A percentile compares a stretch with the other conserved stretches of the same genome.
Evolutionary conservation across 2,888 invertebrate genomes (phyloP).

Genomic region (Penaeus monodon): DNA sequence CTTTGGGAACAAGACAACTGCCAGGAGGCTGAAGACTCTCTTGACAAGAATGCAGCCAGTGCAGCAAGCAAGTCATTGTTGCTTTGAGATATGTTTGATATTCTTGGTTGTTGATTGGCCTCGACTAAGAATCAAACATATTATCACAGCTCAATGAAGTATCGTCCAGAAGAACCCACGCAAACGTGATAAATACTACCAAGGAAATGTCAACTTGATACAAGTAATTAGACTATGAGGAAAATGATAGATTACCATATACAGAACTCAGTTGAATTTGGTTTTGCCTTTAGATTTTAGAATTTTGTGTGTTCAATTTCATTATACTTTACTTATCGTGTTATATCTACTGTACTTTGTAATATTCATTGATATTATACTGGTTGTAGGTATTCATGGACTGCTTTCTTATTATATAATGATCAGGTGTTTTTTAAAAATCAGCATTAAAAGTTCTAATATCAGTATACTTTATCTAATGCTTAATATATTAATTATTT

Average conservation of each 20-base stretch:
- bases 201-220: too few relatives aligned
- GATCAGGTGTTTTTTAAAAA: background rate
- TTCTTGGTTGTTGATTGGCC: constrained; percentile 95
- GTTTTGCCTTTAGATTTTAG: too few relatives aligned
- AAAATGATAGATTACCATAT: too few relatives aligned
- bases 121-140: constrained; percentile 99
- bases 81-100: constrained; percentile 99
- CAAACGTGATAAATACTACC: too few relatives aligned
- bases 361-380: too few relatives aligned
- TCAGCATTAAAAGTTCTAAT: too few relatives aligned
- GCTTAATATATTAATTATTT: constrained; percentile 12
- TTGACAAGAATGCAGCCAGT: background rate
- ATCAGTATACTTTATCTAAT: background rate
- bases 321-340: too few relatives aligned
- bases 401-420: background rate
- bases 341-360: too few relatives aligned
- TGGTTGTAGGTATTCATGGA: too few relatives aligned
- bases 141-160: constrained; percentile 75
- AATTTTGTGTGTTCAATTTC: too few relatives aligned
- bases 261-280: too few relatives aligned
- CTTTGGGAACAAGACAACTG: background rate
- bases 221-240: too few relatives aligned
- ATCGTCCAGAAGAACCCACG: constrained; percentile 19
- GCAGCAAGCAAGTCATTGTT: constrained; percentile 41
- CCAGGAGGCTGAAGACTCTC: background rate